A percentile compares a stretch with the other conserved stretches of the same genome.
Conservation (phyloP, 2,113 vertebrate species). For the Murina feae region DNA sequence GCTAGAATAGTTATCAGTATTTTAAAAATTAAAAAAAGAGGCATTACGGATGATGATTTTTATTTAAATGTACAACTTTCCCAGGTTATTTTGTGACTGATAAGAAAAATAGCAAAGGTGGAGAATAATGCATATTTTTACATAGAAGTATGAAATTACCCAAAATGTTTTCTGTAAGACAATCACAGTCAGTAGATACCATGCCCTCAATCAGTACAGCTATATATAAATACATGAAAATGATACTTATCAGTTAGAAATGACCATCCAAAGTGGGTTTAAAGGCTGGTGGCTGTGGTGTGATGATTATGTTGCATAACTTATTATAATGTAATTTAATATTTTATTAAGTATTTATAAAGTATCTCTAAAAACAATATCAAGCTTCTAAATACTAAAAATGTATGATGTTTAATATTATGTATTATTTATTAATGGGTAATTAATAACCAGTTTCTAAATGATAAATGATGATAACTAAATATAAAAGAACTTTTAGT, state of each 20-base stretch:
- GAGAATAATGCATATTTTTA: not conserved
- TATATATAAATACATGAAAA: slow-evolving; percentile 70
- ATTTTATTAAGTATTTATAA: slow-evolving; percentile 80
- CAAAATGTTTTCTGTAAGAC: not conserved
- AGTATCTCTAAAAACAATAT: slow-evolving; percentile 70
- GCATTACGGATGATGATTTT: not conserved
- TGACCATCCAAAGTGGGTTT: slow-evolving; percentile 13
- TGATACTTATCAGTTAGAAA: slow-evolving; percentile 66
- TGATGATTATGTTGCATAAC: slow-evolving; percentile 72
- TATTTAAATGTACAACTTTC: rapidly evolving
- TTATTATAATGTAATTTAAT: slow-evolving; percentile 71
- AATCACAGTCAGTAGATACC: not conserved
- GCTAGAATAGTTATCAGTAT: not conserved
- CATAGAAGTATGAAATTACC: not conserved
- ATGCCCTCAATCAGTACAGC: slow-evolving; percentile 51
- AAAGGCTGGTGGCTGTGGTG: not conserved
- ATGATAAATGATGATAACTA: slow-evolving; percentile 61
- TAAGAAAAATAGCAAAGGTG: rapidly evolving
- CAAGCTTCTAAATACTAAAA: slow-evolving; percentile 71
- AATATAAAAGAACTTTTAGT: slow-evolving; percentile 45
- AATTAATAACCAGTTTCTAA: slow-evolving; percentile 74
- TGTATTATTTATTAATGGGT: slow-evolving; percentile 63
- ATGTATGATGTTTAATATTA: slow-evolving; percentile 63
- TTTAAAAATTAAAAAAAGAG: not conserved
- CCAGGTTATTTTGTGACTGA: not conserved